Conservation (phyloP, 1,140 invertebrate genomes). For the Sitobion miscanthi region DNA sequence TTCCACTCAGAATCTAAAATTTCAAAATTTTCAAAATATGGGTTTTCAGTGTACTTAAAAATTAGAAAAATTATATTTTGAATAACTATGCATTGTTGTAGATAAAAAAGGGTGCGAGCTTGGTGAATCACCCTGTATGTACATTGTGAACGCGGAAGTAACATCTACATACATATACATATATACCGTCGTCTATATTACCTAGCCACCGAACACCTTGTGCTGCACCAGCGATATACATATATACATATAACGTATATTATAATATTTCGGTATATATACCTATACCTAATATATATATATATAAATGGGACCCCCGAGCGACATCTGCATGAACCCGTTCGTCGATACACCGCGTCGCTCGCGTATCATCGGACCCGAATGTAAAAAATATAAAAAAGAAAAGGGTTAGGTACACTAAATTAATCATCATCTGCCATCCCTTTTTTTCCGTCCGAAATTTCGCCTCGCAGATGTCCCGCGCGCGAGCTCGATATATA, state of each 20-base stretch:
- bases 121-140: too few relatives aligned
- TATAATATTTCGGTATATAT: neutral
- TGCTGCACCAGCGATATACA: neutral
- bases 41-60: too few relatives aligned
- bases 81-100: neutral
- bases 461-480: conserved; percentile 53
- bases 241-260: neutral
- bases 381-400: conserved; percentile 34
- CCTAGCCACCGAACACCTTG: conserved; percentile 45
- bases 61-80: too few relatives aligned
- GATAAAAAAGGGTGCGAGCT: too few relatives aligned
- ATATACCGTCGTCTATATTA: neutral
- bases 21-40: too few relatives aligned
- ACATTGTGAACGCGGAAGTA: conserved; percentile 43
- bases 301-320: neutral
- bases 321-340: conserved; percentile 54
- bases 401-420: conserved; percentile 41
- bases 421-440: conserved; percentile 56
- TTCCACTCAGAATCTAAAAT: too few relatives aligned
- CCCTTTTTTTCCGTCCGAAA: conserved; percentile 34
- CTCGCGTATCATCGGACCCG: conserved; percentile 39
- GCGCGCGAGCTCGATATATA: neutral
- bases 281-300: neutral
- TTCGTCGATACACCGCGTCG: conserved; percentile 35
- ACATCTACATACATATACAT: neutral